A percentile compares a stretch with the other conserved stretches of the same genome.
phyloP scores from a whole-genome alignment of 1,140 invertebrate species.

The Brachionus rotundiformis region DNA sequence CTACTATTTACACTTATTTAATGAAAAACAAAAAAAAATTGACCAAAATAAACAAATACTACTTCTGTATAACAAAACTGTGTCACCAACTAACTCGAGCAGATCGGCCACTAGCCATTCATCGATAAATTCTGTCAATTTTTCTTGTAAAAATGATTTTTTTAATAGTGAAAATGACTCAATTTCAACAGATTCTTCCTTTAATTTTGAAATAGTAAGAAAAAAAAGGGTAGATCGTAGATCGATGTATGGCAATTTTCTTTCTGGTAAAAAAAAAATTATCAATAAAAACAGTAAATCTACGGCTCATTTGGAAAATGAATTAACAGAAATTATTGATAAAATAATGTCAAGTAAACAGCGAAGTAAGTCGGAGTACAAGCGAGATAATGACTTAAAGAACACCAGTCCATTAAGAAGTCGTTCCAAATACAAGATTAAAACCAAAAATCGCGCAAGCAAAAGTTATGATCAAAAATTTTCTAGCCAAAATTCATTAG shows the following conservation, averaged over 20 bases:
- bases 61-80: background rate
- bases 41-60: background rate
- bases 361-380: background rate
- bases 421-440: background rate
- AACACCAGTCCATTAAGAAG: background rate
- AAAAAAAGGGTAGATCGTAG: background rate
- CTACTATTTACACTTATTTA: conserved; percentile 27
- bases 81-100: background rate
- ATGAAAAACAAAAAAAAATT: conserved; percentile 33
- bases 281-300: background rate
- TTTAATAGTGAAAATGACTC: background rate
- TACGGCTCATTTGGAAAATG: background rate
- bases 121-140: background rate
- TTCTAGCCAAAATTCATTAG: background rate
- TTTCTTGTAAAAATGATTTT: background rate
- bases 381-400: background rate
- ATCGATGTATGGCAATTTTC: background rate
- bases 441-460: background rate
- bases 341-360: background rate
- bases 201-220: background rate
- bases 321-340: background rate
- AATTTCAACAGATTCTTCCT: background rate
- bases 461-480: background rate
- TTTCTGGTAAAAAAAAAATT: background rate
- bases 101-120: background rate